Base-by-base conservation (phyloP, 2,113 vertebrate genomes). In the Apteryx owenii region DNA sequence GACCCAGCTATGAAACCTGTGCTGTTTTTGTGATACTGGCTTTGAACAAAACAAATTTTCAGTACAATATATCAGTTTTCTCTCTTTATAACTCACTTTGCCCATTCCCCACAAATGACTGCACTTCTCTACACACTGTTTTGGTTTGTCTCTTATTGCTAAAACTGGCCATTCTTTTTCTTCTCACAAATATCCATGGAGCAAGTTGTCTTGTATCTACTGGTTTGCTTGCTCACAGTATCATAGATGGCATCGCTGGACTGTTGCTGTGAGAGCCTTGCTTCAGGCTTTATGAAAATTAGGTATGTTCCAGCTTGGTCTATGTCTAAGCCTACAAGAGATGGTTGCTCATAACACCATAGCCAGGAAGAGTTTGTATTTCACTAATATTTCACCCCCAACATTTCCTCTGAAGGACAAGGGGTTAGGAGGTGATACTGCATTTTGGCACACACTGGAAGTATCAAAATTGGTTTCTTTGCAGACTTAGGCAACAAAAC, bases 291-390 rank as follows among this genome's bases (percentile, higher is more conserved):
- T 65, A 2, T 26, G 66, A 85, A 58, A 78, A 31, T 56, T 7
- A 50, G 3, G 1, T 33, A n/a, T 1, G 0, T 56, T 54, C 29
- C 51, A 73, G 40, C 9, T 8, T 44, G 20, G 2, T 29, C 48
- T n/a, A 61, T 51, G 3, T 61, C 28, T 83, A 17, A 81, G 23
- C 46, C 7, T 53, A 48, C 5, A 21, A 23, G 22, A 28, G 5
- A 36, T 0, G 65, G 25, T 3, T 69, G 12, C 3, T 70, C 28
- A 44, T 33, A 73, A 23, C 22, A 62, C 5, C 5, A 26, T 78
- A 23, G 22, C 5, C 38, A 60, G 25, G 28, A 79, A 75, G 10
- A 11, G 1, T 70, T 62, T 75, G 40, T 7, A 40, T 75, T 18
- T 48, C 31, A 18, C 2, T 33, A 58, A 26, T 19, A 58, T 58